Evolutionary conservation across 2,113 vertebrate species (phyloP).

Genomic region (Propithecus coquereli): DNA sequence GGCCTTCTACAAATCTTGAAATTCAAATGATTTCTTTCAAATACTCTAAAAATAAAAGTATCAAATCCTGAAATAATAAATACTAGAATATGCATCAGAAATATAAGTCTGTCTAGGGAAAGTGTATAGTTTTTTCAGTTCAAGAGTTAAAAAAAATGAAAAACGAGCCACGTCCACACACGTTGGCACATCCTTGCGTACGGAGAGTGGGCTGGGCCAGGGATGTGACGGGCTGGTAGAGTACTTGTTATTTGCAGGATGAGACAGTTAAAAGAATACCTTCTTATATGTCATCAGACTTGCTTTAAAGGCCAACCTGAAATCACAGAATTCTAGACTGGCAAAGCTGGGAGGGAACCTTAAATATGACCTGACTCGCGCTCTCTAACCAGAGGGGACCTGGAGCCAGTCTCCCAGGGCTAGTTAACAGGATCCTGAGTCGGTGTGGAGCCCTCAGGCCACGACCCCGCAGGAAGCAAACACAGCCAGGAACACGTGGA

Average conservation of each 20-base stretch:
- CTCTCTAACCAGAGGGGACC: not conserved
- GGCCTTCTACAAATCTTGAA: not conserved
- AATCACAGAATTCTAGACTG: not conserved
- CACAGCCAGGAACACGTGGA: not conserved
- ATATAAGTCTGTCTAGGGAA: not conserved
- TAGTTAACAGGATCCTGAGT: not conserved
- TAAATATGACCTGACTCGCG: not conserved
- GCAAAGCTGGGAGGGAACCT: not conserved
- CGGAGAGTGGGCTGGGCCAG: not conserved
- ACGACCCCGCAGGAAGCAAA: not conserved
- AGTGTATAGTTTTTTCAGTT: not conserved
- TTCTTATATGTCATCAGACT: not conserved
- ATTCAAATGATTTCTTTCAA: slow-evolving; percentile 17
- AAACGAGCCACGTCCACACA: not conserved
- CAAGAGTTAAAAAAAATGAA: not conserved
- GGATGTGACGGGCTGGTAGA: not conserved
- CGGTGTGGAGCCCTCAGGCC: not conserved
- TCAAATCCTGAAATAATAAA: not conserved
- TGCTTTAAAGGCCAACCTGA: not conserved
- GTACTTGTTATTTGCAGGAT: not conserved
- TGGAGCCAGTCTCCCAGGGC: too few species aligned
- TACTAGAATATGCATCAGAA: not conserved
- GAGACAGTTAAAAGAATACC: not conserved
- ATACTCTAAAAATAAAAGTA: slow-evolving; percentile 12
- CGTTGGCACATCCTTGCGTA: too few species aligned